Conservation (phyloP, 2,888 invertebrate genomes). For the Ptilodon capucinus region DNA sequence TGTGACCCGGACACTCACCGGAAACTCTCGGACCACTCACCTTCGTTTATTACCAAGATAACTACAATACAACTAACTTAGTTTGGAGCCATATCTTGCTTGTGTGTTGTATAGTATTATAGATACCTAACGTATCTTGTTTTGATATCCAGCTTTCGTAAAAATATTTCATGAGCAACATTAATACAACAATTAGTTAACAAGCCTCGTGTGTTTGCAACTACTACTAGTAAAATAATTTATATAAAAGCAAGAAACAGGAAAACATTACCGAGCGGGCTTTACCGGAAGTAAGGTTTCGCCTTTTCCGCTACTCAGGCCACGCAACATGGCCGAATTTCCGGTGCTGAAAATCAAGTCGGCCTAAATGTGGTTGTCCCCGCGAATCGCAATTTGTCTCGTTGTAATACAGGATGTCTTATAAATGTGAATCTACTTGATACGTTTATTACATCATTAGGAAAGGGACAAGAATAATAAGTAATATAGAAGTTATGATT, state of each 20-base stretch:
- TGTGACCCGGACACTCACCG: neutral
- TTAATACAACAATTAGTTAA: no score
- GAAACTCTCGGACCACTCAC: neutral
- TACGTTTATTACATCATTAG: constrained; percentile 6
- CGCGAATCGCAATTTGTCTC: constrained; percentile 24
- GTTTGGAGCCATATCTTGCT: no score
- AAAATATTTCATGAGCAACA: no score
- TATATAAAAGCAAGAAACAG: constrained; percentile 26
- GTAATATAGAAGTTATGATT: no score
- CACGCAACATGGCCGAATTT: constrained; percentile 53
- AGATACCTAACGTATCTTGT: no score
- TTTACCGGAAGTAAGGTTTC: constrained; percentile 49
- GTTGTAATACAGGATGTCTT: constrained; percentile 27
- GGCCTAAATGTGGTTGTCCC: constrained; percentile 31
- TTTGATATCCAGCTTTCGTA: no score
- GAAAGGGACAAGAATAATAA: neutral
- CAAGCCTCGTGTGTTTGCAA: no score
- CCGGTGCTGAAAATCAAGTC: constrained; percentile 47
- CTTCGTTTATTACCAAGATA: no score
- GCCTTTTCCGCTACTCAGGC: constrained; percentile 52
- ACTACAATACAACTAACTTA: no score
- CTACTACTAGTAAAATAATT: no score
- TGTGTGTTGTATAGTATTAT: no score
- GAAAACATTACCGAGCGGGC: constrained; percentile 41
- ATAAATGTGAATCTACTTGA: constrained; percentile 10